phyloP scores from a whole-genome alignment of 2,113 vertebrate species.

The Zootoca vivipara region DNA sequence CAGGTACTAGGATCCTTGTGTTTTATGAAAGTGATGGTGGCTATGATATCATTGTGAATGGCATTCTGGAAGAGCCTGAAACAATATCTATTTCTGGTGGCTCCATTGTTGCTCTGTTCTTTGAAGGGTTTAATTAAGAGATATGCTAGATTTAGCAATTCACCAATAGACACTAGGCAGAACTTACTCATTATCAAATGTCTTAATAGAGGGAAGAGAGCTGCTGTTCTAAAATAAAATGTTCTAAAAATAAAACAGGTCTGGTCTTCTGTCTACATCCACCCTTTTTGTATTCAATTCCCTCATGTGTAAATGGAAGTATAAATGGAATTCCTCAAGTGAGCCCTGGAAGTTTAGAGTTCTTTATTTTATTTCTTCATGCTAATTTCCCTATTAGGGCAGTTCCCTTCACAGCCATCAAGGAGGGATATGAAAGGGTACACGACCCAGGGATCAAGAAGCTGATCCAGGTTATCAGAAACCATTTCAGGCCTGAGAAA shows the following conservation, averaged over 20 bases:
- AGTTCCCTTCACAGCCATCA: background rate
- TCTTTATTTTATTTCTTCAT: background rate
- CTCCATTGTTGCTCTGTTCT: background rate
- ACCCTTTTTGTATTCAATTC: background rate
- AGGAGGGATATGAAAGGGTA: background rate
- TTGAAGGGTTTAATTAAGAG: background rate
- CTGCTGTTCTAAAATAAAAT: too few species aligned
- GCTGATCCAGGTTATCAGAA: slow-evolving; percentile 1
- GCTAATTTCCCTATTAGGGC: background rate
- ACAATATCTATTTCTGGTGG: background rate
- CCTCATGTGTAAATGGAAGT: background rate
- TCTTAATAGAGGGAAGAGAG: background rate
- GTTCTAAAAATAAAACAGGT: background rate
- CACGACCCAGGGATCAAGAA: background rate
- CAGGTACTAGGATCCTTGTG: background rate
- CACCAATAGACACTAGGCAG: background rate
- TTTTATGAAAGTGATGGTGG: background rate
- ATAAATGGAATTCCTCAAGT: background rate
- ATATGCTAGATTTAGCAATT: background rate
- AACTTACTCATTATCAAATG: background rate
- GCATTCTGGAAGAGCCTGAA: background rate
- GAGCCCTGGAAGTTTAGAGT: background rate
- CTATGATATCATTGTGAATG: background rate
- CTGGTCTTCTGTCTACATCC: background rate
- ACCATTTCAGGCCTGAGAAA: background rate